These are phyloP conservation scores for Telmatochromis bifrenatus DNA, from an alignment of 2,113 vertebrate species.

Conservation along the genomic window DNA sequence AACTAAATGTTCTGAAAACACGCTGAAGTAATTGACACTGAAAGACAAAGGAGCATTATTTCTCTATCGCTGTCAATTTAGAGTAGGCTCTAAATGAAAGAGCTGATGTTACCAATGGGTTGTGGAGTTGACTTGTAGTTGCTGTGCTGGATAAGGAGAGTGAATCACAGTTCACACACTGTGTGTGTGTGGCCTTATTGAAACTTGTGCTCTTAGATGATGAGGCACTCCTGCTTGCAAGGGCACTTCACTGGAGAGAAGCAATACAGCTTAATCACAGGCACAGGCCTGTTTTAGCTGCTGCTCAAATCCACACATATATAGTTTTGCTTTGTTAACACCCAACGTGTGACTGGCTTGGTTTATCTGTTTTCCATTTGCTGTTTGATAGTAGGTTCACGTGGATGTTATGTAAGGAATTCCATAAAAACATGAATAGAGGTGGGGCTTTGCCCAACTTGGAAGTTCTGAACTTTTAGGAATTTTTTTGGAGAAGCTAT, in stretches of 20 bases:
- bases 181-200: constrained; percentile 30
- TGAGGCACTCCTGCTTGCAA: background rate
- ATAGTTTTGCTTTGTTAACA: constrained; percentile 26
- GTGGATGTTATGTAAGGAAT: background rate
- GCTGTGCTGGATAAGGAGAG: background rate
- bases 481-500: background rate
- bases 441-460: background rate
- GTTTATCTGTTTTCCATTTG: background rate
- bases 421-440: background rate
- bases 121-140: background rate
- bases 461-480: background rate
- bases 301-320: constrained; percentile 13
- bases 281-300: constrained; percentile 4
- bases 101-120: background rate
- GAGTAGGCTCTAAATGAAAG: background rate
- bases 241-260: background rate
- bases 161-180: constrained; percentile 1
- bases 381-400: background rate
- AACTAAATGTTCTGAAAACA: background rate
- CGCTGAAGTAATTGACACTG: background rate
- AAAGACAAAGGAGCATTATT: background rate
- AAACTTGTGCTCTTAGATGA: background rate
- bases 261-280: background rate
- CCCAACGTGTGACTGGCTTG: background rate
- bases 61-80: background rate